Percentiles rank a stretch among this genome's conserved stretches.
These are phyloP conservation scores for Sitodiplosis mosellana DNA, from an alignment of 1,140 invertebrate genomes.

Conservation along the genomic window DNA sequence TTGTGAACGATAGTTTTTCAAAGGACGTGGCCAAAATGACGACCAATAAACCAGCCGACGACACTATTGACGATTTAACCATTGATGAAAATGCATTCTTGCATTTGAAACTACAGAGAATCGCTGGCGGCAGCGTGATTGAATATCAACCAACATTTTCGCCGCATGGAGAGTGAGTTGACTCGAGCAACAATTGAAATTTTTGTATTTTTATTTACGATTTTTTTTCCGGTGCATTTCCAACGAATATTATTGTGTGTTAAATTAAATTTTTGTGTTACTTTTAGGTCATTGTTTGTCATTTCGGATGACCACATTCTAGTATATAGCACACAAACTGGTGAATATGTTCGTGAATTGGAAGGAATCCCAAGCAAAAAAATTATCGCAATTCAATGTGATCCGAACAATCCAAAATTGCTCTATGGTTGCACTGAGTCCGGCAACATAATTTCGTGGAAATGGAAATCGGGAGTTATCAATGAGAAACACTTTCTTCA, in stretches of 20 bases:
- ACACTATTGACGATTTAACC: too few species aligned
- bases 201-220: conserved; percentile 2
- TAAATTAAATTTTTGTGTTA: not conserved
- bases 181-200: too few species aligned
- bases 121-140: conserved; percentile 38
- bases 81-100: too few species aligned
- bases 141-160: conserved; percentile 40
- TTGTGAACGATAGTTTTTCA: too few species aligned
- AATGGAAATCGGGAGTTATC: conserved; percentile 29
- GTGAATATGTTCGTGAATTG: conserved; percentile 31
- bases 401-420: conserved; percentile 25
- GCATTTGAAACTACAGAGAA: conserved; percentile 20
- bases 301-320: conserved; percentile 32
- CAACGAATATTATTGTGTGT: not conserved
- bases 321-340: conserved; percentile 37
- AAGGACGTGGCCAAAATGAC: too few species aligned
- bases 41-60: too few species aligned
- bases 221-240: not conserved
- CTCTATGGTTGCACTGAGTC: conserved; percentile 32
- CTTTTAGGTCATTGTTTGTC: conserved; percentile 34
- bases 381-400: conserved; percentile 29
- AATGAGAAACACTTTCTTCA: conserved; percentile 18
- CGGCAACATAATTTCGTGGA: conserved; percentile 33
- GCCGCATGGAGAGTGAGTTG: conserved; percentile 38
- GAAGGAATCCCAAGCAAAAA: conserved; percentile 23